Percentiles rank a stretch among this genome's conserved stretches.
phyloP scores from a whole-genome alignment of 2,797 vertebrate genomes.

The Erethizon dorsatum region DNA sequence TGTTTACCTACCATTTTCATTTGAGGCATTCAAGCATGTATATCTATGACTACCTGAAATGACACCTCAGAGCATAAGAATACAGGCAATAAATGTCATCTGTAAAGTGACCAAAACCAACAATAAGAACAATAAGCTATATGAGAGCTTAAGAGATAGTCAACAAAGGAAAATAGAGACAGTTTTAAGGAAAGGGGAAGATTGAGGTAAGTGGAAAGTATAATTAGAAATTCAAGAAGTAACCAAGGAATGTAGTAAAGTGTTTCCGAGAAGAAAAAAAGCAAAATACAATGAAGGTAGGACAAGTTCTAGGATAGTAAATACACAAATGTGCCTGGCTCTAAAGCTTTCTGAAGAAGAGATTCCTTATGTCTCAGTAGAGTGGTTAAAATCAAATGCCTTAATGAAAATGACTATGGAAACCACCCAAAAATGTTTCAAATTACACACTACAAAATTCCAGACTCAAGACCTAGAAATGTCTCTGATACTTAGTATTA shows the following conservation, averaged over 20 bases:
- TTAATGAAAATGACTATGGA: neutral
- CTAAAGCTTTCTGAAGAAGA: neutral
- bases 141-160: neutral
- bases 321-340: neutral
- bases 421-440: neutral
- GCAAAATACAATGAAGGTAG: neutral
- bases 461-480: neutral
- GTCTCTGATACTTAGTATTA: slow-evolving; percentile 7
- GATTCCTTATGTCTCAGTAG: neutral
- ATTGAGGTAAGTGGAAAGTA: neutral
- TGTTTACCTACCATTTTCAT: slow-evolving; percentile 22
- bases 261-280: neutral
- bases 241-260: neutral
- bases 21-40: neutral
- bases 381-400: neutral
- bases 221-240: neutral
- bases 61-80: neutral
- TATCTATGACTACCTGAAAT: neutral
- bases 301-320: neutral
- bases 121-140: neutral
- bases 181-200: slow-evolving; percentile 24
- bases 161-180: neutral
- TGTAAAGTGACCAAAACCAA: slow-evolving; percentile 49
- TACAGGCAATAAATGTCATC: neutral
- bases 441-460: neutral